Conservation (phyloP, 1,140 invertebrate genomes). For the Melitaea cinxia region DNA sequence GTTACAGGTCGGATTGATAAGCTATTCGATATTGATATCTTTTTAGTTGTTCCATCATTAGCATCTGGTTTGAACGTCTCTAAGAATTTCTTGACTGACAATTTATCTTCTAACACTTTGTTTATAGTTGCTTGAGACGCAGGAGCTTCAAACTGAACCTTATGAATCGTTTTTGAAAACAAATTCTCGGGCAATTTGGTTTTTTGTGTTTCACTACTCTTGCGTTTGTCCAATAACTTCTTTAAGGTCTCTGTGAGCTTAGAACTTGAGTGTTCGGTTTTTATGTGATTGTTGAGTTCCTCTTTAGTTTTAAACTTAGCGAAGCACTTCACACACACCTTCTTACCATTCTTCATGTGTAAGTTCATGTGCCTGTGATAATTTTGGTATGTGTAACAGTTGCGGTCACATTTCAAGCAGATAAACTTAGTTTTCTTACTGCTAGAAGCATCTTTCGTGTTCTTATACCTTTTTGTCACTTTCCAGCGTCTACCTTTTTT, state of each 20-base stretch:
- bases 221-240: conserved; percentile 56
- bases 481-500: background rate
- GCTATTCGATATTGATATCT: conserved; percentile 36
- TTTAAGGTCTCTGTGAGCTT: conserved; percentile 66
- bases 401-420: conserved; percentile 60
- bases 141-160: conserved; percentile 28
- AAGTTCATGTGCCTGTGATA: conserved; percentile 61
- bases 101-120: conserved; percentile 36
- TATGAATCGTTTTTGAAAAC: conserved; percentile 50
- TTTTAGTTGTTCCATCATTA: conserved; percentile 23
- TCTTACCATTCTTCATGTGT: conserved; percentile 47
- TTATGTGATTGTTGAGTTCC: conserved; percentile 52
- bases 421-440: conserved; percentile 47
- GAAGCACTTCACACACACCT: conserved; percentile 64
- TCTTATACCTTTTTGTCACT: background rate
- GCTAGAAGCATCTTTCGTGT: conserved; percentile 9
- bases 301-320: conserved; percentile 49
- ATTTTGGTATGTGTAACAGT: conserved; percentile 69
- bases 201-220: conserved; percentile 18
- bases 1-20: conserved; percentile 44
- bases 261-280: conserved; percentile 55
- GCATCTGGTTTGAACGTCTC: conserved; percentile 65
- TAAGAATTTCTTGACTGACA: conserved; percentile 64
- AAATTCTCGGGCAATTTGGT: background rate
- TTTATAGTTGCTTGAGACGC: conserved; percentile 41